Conservation (phyloP, 2,113 vertebrate species). For the Spermophilus dauricus region DNA sequence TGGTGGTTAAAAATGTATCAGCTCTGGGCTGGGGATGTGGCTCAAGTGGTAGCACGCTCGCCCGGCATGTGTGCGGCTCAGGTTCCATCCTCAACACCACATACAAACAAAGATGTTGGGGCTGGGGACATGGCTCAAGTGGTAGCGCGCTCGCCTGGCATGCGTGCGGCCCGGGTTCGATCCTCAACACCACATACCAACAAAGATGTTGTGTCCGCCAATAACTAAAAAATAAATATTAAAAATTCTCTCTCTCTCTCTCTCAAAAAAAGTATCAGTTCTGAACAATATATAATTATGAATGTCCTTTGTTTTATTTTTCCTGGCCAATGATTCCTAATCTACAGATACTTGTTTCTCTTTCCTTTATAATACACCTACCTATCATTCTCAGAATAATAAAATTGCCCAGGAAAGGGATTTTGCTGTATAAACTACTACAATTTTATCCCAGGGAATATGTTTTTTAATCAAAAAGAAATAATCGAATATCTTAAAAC, state of each 20-base stretch:
- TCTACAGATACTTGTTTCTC: not conserved
- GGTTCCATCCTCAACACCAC: too few species aligned
- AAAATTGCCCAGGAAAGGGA: not conserved
- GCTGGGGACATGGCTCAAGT: too few species aligned
- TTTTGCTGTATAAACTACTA: not conserved
- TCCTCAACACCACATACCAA: too few species aligned
- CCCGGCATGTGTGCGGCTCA: too few species aligned
- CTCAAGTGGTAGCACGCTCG: too few species aligned
- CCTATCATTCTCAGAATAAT: not conserved
- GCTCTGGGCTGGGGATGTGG: too few species aligned
- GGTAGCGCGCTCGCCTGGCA: too few species aligned
- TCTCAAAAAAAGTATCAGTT: not conserved
- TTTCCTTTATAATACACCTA: not conserved
- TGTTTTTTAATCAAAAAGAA: slow-evolving; percentile 20
- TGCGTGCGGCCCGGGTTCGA: too few species aligned
- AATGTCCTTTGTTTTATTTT: not conserved
- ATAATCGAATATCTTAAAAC: not conserved
- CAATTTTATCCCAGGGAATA: not conserved
- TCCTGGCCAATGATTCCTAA: not conserved
- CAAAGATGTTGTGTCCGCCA: too few species aligned
- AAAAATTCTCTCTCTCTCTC: too few species aligned
- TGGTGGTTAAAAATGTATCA: not conserved
- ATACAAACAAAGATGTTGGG: too few species aligned
- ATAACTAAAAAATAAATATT: too few species aligned
- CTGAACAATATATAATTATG: not conserved